phyloP scores from a whole-genome alignment of 1,140 invertebrate genomes.

The Drosophila ironensis region DNA sequence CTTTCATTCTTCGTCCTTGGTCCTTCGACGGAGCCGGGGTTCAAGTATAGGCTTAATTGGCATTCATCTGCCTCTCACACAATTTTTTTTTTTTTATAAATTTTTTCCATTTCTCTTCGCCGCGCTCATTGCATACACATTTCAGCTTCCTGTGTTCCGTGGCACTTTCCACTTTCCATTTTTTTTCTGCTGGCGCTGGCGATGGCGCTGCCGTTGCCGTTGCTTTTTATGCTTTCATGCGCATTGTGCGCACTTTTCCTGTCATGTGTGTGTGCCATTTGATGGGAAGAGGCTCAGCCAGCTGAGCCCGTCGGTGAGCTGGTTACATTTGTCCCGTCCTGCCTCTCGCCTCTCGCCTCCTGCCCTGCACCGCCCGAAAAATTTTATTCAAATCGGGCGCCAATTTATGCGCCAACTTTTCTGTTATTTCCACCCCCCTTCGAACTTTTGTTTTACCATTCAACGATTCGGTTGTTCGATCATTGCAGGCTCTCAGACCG shows the following conservation, averaged over 20 bases:
- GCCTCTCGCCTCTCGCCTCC: no score
- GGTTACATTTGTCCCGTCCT: slow-evolving; percentile 46
- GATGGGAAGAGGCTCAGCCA: slow-evolving; percentile 53
- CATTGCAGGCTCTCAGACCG: no score
- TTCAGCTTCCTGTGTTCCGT: slow-evolving; percentile 42
- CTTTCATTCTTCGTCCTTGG: slow-evolving; percentile 42
- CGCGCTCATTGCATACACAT: slow-evolving; percentile 59
- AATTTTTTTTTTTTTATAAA: slow-evolving; percentile 62
- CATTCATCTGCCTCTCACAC: slow-evolving; percentile 49
- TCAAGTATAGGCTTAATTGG: slow-evolving; percentile 76
- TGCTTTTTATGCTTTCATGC: slow-evolving; percentile 71
- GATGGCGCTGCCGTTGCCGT: slow-evolving; percentile 4
- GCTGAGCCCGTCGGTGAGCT: slow-evolving; percentile 36
- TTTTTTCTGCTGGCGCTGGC: not conserved
- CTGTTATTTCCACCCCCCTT: no score
- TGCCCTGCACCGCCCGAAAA: slow-evolving; percentile 2
- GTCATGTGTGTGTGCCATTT: slow-evolving; percentile 67
- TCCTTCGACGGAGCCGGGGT: slow-evolving; percentile 37
- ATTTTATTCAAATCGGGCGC: not conserved
- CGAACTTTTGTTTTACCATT: no score
- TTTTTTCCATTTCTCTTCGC: slow-evolving; percentile 68
- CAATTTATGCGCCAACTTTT: no score
- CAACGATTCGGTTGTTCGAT: no score
- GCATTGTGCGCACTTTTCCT: slow-evolving; percentile 74
- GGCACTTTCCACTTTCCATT: slow-evolving; percentile 30